Evolutionary conservation across 1,140 invertebrate species (phyloP), one percentile per base, ranked within the genome.

Genomic region (Chironomus tepperi): DNA sequence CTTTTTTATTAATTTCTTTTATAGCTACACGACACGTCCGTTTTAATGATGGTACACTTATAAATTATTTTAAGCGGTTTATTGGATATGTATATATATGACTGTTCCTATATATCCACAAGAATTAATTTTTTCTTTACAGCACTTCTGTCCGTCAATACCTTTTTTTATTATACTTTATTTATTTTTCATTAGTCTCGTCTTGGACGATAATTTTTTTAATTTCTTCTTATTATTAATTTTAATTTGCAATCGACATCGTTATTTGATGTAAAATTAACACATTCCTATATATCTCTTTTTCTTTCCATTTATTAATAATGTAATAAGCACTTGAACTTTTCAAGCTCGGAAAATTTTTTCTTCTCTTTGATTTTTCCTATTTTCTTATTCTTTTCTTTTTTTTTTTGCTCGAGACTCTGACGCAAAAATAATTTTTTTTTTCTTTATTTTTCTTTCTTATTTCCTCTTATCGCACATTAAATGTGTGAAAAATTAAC

Each of bases 291-390:
- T 10, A 70, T 19, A 19, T 70, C 18, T 70, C n/a, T 19, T 18
- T 67, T 47, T 47, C 15, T 57, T 57, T 57, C 47, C 47, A 57
- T 57, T 57, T 57, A 57, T 57, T 57, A 57, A 57, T 57, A 57
- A 57, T 57, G 47, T 57, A 57, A 57, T 57, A 21, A 70, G 65
- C 65, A 70, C 65, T 70, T 70, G 65, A 70, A 70, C 65, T 70
- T 70, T 70, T 21, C 65, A n/a, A n/a, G n/a, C n/a, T 70, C 24
- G 24, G 24, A 34, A 34, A 34, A 34, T 34, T 70, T 70, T 7
- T 18, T 19, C 6, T 70, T 70, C 10, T 70, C 47, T 19, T 19
- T 70, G 16, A 21, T 21, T 70, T 70, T 19, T 70, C n/a, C 19
- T 70, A 12, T 10, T 19, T 70, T 70, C n/a, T n/a, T n/a, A n/a